Base-by-base conservation (phyloP, 2,888 invertebrate genomes). In the Clistopyga incitator region DNA sequence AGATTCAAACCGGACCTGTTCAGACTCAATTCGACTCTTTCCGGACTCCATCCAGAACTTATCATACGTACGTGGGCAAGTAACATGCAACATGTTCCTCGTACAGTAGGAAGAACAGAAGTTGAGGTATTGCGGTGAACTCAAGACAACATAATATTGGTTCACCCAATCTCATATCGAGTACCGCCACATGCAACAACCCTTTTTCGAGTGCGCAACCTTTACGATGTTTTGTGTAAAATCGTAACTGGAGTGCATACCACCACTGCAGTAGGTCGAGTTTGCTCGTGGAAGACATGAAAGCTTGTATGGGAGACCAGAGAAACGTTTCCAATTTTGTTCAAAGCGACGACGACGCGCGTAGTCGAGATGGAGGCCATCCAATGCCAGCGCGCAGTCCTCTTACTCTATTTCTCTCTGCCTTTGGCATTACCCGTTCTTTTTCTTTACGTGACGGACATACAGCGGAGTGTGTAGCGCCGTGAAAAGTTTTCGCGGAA, bases 301-400 rank as follows among this genome's bases (percentile, higher is more conserved):
- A 50, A 29, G 67, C 38, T 18, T 52, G 45, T 74, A 59, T 76
- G 50, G 25, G 74, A 71, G 82, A 82, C 87, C 87, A 91, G 92
- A 92, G 88, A 92, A 92, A 93, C 91, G 91, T 91, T 91, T 92
- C 90, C 92, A 92, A 92, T 93, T 93, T 92, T 91, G 90, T 90
- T 91, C 88, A 89, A 92, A 91, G 88, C 89, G 89, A 88, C 87
- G 72, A 42, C 87, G 83, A 85, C 75, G 61, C 79, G 52, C 42
- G n/a, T 34, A 29, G 87, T 87, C 81, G 87, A 88, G 87, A 90
- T 89, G 88, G 89, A 89, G 87, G 88, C 86, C 83, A 82, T 86
- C 82, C 64, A 34, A 54, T 61, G 45, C 76, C 47, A 76, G 67
- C 45, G n/a, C 20, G 6, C 50, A 54, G 52, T 68, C 68, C 42